These are phyloP conservation scores for Cotesia congregata DNA, from an alignment of 2,888 invertebrate species.

Conservation along the genomic window DNA sequence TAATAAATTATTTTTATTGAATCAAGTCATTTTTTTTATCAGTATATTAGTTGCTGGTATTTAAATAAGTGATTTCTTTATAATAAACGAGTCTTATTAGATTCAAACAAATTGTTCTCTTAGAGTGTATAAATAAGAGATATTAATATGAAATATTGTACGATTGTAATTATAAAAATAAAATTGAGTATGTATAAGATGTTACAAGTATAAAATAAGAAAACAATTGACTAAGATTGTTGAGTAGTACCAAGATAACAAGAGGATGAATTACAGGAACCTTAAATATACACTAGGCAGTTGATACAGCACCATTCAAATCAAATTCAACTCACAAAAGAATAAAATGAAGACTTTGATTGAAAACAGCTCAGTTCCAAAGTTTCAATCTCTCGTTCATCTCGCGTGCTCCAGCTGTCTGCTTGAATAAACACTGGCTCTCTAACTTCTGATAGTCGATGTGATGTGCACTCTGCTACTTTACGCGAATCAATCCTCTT, in stretches of 20 bases:
- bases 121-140: too few species aligned
- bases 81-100: too few species aligned
- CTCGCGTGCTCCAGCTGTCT: conserved; percentile 29
- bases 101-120: too few species aligned
- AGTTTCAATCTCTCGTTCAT: conserved; percentile 39
- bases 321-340: conserved; percentile 61
- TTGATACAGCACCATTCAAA: conserved; percentile 28
- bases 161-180: too few species aligned
- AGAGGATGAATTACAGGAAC: conserved; percentile 43
- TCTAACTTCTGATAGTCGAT: conserved; percentile 23
- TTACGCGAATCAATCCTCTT: conserved; percentile 54
- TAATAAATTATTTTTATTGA: too few species aligned
- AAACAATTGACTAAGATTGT: too few species aligned
- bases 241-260: not conserved
- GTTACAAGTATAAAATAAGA: too few species aligned
- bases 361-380: conserved; percentile 28
- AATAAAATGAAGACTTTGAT: conserved; percentile 45
- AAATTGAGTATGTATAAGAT: too few species aligned
- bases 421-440: conserved; percentile 45
- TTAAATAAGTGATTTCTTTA: too few species aligned
- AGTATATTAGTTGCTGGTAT: too few species aligned
- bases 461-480: not conserved
- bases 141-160: too few species aligned
- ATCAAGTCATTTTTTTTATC: too few species aligned
- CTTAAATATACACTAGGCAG: conserved; percentile 25